Conservation (phyloP, 2,888 invertebrate species). For the Heliothis peltigera region DNA sequence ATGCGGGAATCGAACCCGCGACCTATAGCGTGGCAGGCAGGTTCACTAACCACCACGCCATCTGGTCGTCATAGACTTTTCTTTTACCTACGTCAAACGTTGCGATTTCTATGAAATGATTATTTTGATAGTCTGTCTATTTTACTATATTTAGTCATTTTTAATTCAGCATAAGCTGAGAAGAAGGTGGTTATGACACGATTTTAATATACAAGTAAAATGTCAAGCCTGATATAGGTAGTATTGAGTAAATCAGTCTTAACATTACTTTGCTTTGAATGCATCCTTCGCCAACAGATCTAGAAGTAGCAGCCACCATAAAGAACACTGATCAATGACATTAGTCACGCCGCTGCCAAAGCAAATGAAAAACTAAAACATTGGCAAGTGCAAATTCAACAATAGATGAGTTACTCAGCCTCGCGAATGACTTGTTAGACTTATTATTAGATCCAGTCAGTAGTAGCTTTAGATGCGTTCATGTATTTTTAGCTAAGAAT, state of each 20-base stretch:
- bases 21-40: too few species aligned
- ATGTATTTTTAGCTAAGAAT: slow-evolving; percentile 65
- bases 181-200: not conserved
- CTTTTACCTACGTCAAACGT: too few species aligned
- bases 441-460: slow-evolving; percentile 64
- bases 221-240: not conserved
- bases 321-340: slow-evolving; percentile 57
- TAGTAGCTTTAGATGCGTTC: slow-evolving; percentile 67
- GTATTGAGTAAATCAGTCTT: not conserved
- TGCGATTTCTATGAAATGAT: too few species aligned
- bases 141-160: not conserved
- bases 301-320: slow-evolving; percentile 32
- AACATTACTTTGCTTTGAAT: slow-evolving; percentile 12
- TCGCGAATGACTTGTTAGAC: slow-evolving; percentile 66
- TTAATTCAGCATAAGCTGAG: not conserved
- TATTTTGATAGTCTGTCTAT: not conserved
- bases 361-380: slow-evolving; percentile 59
- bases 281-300: slow-evolving; percentile 18
- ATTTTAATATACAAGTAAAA: not conserved
- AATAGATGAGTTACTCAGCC: slow-evolving; percentile 66
- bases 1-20: too few species aligned
- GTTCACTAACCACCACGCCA: too few species aligned
- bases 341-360: slow-evolving; percentile 57
- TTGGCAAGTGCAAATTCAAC: slow-evolving; percentile 66
- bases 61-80: too few species aligned